Conservation (phyloP, 1,140 invertebrate genomes). For the Caenorhabditis remanei region DNA sequence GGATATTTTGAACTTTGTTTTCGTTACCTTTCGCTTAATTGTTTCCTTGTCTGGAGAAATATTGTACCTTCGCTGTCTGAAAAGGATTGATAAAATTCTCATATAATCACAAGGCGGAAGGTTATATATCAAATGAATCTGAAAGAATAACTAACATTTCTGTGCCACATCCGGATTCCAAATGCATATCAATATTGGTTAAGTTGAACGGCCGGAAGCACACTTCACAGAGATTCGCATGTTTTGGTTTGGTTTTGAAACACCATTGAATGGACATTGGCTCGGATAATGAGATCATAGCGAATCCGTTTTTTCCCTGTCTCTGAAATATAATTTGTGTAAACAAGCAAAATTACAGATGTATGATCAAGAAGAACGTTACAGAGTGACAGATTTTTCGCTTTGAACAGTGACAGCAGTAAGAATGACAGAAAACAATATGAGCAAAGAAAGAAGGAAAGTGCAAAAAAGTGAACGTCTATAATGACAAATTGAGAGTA, state of each 20-base stretch:
- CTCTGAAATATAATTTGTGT: too few relatives aligned
- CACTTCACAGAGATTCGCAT: conserved; percentile 4
- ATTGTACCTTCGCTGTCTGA: background rate
- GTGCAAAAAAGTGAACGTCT: background rate
- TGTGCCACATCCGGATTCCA: conserved; percentile 6
- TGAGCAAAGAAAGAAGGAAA: background rate
- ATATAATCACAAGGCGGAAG: background rate
- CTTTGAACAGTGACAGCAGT: too few relatives aligned
- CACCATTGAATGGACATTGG: background rate
- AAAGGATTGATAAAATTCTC: background rate
- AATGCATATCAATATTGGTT: conserved; percentile 32
- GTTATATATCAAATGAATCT: too few relatives aligned
- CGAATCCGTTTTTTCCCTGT: too few relatives aligned
- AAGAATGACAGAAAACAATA: background rate
- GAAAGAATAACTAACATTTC: conserved; percentile 15
- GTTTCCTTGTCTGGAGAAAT: background rate
- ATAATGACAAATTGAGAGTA: conserved; percentile 16
- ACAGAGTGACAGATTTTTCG: background rate
- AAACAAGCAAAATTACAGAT: too few relatives aligned
- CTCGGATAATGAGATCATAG: too few relatives aligned
- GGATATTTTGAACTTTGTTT: background rate
- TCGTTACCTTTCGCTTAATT: background rate
- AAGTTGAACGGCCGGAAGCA: conserved; percentile 20
- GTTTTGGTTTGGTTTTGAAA: background rate
- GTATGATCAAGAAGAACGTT: too few relatives aligned